These are phyloP conservation scores for Lophotis ruficrista DNA, from an alignment of 2,113 vertebrate genomes.

Conservation along the genomic window DNA sequence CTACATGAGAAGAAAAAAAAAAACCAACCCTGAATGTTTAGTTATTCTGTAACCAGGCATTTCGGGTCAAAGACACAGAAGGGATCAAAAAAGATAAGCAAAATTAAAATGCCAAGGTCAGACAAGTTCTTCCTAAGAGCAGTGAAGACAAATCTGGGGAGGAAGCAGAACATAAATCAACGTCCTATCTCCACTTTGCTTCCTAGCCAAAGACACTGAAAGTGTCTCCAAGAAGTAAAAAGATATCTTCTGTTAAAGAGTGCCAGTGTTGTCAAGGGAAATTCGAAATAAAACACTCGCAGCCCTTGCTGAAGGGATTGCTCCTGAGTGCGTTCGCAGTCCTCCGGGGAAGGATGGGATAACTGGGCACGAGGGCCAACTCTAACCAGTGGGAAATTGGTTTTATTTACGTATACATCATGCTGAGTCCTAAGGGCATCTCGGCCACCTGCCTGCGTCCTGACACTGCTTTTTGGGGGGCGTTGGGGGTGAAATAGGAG, in stretches of 20 bases:
- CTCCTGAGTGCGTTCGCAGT: rapidly evolving
- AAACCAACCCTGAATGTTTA: not conserved
- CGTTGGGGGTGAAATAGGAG: not conserved
- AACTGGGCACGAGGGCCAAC: not conserved
- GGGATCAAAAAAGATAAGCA: constrained; percentile 62
- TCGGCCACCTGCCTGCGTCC: not conserved
- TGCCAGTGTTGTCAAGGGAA: constrained; percentile 9
- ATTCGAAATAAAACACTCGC: not conserved
- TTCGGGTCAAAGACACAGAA: constrained; percentile 73
- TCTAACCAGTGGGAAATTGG: not conserved
- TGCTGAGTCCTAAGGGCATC: not conserved
- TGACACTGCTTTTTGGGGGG: not conserved
- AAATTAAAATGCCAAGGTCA: constrained; percentile 36
- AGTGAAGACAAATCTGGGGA: not conserved
- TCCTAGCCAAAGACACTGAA: not conserved
- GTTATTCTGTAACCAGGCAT: constrained; percentile 79
- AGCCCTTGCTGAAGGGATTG: not conserved
- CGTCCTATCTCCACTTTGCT: not conserved
- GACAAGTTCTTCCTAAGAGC: constrained; percentile 2
- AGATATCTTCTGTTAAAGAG: not conserved
- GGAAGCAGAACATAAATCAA: constrained; percentile 14
- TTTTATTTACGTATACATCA: not conserved
- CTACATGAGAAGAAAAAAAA: not conserved
- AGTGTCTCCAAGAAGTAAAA: constrained; percentile 23
- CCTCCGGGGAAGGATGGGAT: not conserved